Conservation (phyloP, 2,888 invertebrate genomes). For the Ditula angustiorana region DNA sequence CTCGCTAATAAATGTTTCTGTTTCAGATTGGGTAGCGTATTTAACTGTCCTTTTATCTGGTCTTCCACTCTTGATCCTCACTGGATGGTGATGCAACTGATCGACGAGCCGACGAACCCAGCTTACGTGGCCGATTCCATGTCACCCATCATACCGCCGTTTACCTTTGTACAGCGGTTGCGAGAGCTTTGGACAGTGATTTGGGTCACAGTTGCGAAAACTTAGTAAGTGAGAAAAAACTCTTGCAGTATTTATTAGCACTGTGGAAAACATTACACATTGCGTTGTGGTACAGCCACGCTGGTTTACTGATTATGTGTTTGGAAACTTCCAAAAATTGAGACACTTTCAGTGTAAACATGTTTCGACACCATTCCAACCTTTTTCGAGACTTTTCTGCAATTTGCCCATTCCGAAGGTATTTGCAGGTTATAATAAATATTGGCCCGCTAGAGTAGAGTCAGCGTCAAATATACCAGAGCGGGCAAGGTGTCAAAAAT, state of each 20-base stretch:
- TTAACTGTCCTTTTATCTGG: conserved; percentile 29
- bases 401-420: too few relatives aligned
- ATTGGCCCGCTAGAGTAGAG: too few relatives aligned
- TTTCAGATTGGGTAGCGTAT: conserved; percentile 26
- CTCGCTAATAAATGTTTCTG: not conserved
- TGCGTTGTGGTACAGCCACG: too few relatives aligned
- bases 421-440: too few relatives aligned
- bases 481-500: too few relatives aligned
- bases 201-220: conserved; percentile 28
- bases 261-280: conserved; percentile 25
- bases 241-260: conserved; percentile 9
- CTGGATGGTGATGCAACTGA: conserved; percentile 53
- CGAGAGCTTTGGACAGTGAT: conserved; percentile 50
- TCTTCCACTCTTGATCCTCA: conserved; percentile 52
- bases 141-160: conserved; percentile 53
- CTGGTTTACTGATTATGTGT: too few relatives aligned
- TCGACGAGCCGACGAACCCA: conserved; percentile 63
- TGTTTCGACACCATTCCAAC: too few relatives aligned
- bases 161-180: conserved; percentile 58
- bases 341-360: too few relatives aligned
- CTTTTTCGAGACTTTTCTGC: too few relatives aligned
- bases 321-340: too few relatives aligned
- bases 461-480: too few relatives aligned
- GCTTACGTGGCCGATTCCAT: conserved; percentile 54
- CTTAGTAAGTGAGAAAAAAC: conserved; percentile 46